Evolutionary conservation across 37 sponge, comb jelly and placozoan genomes (phyloP).

Genomic region (Hexactinellida sp.): DNA sequence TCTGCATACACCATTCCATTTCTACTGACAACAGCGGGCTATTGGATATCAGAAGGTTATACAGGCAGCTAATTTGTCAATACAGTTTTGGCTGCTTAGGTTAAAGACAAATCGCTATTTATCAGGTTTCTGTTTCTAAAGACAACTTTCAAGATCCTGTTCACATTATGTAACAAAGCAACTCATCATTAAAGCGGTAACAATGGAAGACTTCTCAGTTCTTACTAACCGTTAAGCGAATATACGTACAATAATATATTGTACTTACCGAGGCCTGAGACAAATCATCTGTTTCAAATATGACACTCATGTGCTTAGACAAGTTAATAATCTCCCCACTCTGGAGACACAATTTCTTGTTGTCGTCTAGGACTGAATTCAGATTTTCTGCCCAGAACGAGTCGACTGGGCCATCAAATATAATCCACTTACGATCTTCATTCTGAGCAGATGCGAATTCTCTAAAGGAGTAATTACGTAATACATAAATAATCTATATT

Average conservation of each 20-base stretch:
- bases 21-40: conserved; percentile 97
- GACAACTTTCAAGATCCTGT: too few relatives aligned
- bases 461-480: too few relatives aligned
- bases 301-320: conserved; percentile 85
- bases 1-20: conserved; percentile 99
- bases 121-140: too few relatives aligned
- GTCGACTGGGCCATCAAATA: conserved; percentile 97
- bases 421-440: conserved; percentile 93
- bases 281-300: conserved; percentile 90
- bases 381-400: conserved; percentile 97
- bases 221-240: too few relatives aligned
- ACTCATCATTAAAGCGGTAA: too few relatives aligned
- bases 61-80: too few relatives aligned
- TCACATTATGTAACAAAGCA: too few relatives aligned
- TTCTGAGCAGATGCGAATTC: conserved; percentile 81
- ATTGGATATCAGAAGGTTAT: neutral
- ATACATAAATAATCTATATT: too few relatives aligned
- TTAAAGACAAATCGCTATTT: too few relatives aligned
- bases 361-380: conserved; percentile 97
- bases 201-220: too few relatives aligned
- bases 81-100: too few relatives aligned
- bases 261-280: conserved; percentile 83
- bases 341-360: conserved; percentile 96
- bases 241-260: too few relatives aligned
- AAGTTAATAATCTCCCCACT: conserved; percentile 98